Evolutionary conservation across 2,888 invertebrate genomes (phyloP).

Genomic region (Heliconius ethilla): DNA sequence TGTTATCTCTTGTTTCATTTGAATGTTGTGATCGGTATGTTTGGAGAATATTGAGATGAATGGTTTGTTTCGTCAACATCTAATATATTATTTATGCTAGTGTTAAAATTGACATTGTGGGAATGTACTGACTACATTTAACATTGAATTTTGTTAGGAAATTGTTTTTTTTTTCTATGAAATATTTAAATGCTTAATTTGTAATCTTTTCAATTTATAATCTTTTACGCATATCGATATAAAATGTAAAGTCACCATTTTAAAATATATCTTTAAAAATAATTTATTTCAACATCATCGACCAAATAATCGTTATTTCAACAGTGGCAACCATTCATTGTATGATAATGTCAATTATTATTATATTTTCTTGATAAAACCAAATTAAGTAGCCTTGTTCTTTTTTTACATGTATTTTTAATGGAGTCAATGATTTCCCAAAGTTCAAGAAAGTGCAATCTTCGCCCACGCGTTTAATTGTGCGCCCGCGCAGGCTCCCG

Average conservation of each 20-base stretch:
- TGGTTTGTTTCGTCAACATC: background rate
- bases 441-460: constrained; percentile 57
- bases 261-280: background rate
- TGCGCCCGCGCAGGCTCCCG: constrained; percentile 54
- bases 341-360: constrained; percentile 17
- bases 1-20: constrained; percentile 17
- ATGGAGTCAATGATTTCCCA: constrained; percentile 46
- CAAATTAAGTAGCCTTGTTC: constrained; percentile 21
- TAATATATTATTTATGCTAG: background rate
- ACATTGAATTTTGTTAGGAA: background rate
- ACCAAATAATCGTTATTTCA: background rate
- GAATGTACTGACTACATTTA: background rate
- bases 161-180: background rate
- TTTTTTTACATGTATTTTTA: constrained; percentile 31
- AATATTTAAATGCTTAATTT: too few species aligned
- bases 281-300: background rate
- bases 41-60: constrained; percentile 1
- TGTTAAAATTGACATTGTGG: background rate
- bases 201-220: background rate
- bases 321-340: constrained; percentile 1
- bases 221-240: background rate
- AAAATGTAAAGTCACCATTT: background rate
- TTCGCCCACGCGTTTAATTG: constrained; percentile 58
- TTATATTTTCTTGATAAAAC: constrained; percentile 11
- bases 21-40: background rate